phyloP scores from a whole-genome alignment of 2,888 invertebrate species.

The Pseudococcus jackbeardsleyi region DNA sequence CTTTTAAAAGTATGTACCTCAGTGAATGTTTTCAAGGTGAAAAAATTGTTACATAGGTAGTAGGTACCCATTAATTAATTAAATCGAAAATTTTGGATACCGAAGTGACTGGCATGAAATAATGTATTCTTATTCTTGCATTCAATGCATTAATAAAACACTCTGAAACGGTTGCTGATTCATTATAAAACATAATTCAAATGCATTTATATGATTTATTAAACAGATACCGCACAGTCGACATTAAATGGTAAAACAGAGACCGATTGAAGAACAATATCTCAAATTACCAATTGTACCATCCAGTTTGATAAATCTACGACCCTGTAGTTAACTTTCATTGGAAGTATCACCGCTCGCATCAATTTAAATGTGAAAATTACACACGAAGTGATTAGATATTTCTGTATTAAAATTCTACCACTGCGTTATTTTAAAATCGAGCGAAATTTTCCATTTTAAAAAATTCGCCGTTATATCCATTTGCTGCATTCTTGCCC shows the following conservation, averaged over 20 bases:
- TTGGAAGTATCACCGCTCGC: neutral
- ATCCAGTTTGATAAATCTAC: neutral
- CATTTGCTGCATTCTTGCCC: neutral
- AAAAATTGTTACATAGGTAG: too few relatives aligned
- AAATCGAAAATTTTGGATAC: too few relatives aligned
- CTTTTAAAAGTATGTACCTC: too few relatives aligned
- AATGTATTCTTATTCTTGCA: neutral
- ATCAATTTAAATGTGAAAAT: neutral
- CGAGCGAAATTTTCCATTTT: neutral
- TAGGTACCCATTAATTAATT: too few relatives aligned
- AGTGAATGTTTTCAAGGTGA: too few relatives aligned
- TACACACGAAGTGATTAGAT: neutral
- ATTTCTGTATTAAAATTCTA: neutral
- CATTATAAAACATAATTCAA: neutral
- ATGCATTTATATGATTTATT: conserved; percentile 12
- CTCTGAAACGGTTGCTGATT: neutral
- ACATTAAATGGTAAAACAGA: neutral
- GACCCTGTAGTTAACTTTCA: conserved; percentile 1
- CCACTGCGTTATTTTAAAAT: neutral
- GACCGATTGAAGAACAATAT: neutral
- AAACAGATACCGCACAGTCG: neutral
- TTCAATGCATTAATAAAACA: neutral
- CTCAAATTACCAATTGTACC: neutral
- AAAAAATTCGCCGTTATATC: neutral
- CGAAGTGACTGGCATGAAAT: too few relatives aligned